Evolutionary conservation across 2,113 vertebrate genomes (phyloP).

Genomic region (Sinocyclocheilus anophthalmus): DNA sequence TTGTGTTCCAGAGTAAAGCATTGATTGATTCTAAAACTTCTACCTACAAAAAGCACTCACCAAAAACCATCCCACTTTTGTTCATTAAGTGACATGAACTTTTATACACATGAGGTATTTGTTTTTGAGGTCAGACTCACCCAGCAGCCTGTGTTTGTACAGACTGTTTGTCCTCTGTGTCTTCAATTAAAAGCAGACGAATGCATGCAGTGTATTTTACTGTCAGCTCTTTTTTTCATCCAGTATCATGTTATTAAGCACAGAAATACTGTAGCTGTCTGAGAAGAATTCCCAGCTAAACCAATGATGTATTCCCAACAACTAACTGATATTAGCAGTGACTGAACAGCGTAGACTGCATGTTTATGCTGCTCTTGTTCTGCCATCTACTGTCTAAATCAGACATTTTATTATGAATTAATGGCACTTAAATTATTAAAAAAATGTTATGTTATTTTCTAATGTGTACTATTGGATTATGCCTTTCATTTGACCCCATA

Average conservation of each 20-base stretch:
- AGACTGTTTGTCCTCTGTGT: not conserved
- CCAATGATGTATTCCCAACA: not conserved
- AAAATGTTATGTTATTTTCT: not conserved
- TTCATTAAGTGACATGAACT: not conserved
- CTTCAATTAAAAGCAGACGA: constrained; percentile 4
- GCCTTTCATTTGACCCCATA: not conserved
- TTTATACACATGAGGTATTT: not conserved
- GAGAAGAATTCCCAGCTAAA: not conserved
- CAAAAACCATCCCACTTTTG: not conserved
- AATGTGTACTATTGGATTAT: not conserved
- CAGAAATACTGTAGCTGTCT: not conserved
- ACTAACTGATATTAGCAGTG: not conserved
- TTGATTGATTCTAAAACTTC: not conserved
- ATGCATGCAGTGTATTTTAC: not conserved
- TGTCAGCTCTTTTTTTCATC: not conserved
- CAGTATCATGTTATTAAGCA: not conserved
- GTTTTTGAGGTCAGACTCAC: constrained; percentile 1
- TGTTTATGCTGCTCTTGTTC: not conserved
- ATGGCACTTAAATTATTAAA: not conserved
- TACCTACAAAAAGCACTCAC: not conserved
- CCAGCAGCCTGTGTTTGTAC: not conserved
- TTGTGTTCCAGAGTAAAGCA: not conserved
- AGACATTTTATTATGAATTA: constrained; percentile 10
- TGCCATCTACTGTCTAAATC: constrained; percentile 51
- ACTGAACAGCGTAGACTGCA: not conserved